A percentile compares a stretch with the other conserved stretches of the same genome.
Conservation (phyloP, 2,797 vertebrate species). For the Oryzias dopingdopingensis region DNA sequence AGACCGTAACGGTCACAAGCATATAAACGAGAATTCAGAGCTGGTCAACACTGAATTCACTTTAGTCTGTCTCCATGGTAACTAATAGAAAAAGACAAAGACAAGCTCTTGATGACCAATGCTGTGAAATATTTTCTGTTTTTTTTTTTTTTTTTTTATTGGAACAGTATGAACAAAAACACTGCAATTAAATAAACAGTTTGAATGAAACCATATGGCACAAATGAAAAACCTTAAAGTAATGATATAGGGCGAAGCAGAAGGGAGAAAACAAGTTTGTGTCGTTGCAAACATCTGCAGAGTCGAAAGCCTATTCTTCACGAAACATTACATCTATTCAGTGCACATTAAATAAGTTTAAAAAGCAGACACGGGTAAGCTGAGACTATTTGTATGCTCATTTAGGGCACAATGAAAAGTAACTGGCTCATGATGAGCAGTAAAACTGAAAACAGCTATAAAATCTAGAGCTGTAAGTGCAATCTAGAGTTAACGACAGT, state of each 20-base stretch:
- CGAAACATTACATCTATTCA: conserved; percentile 74
- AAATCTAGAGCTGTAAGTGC: conserved; percentile 41
- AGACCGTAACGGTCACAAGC: conserved; percentile 33
- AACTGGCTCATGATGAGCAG: conserved; percentile 5
- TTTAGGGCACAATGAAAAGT: conserved; percentile 46
- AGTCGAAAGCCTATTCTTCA: conserved; percentile 76
- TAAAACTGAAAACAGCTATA: conserved; percentile 52
- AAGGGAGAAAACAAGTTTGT: conserved; percentile 45
- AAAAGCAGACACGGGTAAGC: conserved; percentile 70
- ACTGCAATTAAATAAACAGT: conserved; percentile 80
- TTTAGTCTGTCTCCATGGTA: conserved; percentile 6
- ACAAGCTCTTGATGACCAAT: conserved; percentile 9
- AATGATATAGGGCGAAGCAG: conserved; percentile 62
- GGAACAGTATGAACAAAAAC: conserved; percentile 79
- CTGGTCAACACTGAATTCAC: conserved; percentile 28
- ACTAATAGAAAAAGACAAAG: conserved; percentile 24
- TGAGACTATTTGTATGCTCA: conserved; percentile 64
- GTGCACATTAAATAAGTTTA: conserved; percentile 73
- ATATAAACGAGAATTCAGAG: conserved; percentile 20
- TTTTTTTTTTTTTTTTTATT: conserved; percentile 71
- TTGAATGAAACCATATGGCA: conserved; percentile 65
- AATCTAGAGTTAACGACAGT: conserved; percentile 44
- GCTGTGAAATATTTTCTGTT: conserved; percentile 41
- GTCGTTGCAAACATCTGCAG: conserved; percentile 80
- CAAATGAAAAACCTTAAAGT: conserved; percentile 64